Conservation (phyloP, 2,797 vertebrate genomes). For the Synaphobranchus kaupii region DNA sequence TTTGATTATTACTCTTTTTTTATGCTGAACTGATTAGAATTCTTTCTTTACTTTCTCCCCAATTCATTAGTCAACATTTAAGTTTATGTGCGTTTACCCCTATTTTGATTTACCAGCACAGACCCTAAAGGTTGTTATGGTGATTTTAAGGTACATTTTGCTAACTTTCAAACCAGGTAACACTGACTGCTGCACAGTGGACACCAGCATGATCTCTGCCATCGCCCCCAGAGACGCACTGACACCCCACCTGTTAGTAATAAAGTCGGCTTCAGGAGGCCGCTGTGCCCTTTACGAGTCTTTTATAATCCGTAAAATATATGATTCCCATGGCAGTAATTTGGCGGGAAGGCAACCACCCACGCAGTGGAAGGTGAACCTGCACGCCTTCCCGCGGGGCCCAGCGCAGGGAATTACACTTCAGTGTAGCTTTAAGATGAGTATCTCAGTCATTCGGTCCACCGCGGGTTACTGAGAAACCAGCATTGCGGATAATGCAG, state of each 20-base stretch:
- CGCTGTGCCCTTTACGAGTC: not conserved
- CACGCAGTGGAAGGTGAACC: not conserved
- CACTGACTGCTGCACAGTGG: not conserved
- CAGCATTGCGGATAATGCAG: too few relatives aligned
- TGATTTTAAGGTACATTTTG: too few relatives aligned
- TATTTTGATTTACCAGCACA: too few relatives aligned
- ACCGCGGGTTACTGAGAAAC: too few relatives aligned
- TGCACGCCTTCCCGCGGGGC: not conserved
- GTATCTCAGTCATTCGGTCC: not conserved
- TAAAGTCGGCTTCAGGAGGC: not conserved
- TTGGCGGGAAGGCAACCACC: not conserved
- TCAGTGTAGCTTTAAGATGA: too few relatives aligned
- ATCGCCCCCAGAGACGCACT: not conserved
- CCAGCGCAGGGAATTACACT: not conserved
- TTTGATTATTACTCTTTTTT: too few relatives aligned
- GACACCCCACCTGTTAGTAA: conserved; percentile 27
- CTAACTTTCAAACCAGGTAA: not conserved
- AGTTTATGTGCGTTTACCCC: too few relatives aligned
- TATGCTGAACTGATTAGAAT: too few relatives aligned
- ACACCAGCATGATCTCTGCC: not conserved
- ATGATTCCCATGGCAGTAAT: not conserved
- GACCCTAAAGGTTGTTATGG: too few relatives aligned
- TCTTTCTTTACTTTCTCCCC: too few relatives aligned
- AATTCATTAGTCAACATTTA: too few relatives aligned
- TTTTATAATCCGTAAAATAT: conserved; percentile 2